Conservation (phyloP, 2,888 invertebrate genomes). For the Malthinus seriepunctatus region DNA sequence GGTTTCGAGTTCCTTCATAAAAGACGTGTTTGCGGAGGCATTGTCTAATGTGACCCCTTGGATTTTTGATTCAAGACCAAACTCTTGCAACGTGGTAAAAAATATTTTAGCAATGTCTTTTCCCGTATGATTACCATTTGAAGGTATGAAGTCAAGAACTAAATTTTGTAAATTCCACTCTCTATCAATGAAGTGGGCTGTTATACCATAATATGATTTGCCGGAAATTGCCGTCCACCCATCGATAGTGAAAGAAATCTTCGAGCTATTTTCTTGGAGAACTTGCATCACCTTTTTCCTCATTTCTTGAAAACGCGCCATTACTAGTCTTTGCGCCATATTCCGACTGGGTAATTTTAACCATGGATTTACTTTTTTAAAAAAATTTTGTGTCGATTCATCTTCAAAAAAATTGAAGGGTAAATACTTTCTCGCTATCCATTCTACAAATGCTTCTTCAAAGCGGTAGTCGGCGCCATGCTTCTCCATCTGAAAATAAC, state of each 20-base stretch:
- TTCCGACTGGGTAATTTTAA: background rate
- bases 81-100: background rate
- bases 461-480: no score
- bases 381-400: no score
- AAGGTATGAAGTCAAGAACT: constrained; percentile 9
- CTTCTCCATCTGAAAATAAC: no score
- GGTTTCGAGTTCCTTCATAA: constrained; percentile 6
- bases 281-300: constrained; percentile 12
- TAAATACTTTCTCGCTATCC: no score
- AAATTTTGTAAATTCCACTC: constrained; percentile 5
- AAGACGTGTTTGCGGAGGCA: background rate
- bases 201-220: constrained; percentile 14
- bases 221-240: constrained; percentile 19
- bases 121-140: constrained; percentile 5
- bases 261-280: constrained; percentile 20
- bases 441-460: no score
- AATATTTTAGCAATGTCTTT: constrained; percentile 8
- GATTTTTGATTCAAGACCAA: background rate
- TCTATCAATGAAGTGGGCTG: constrained; percentile 27
- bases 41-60: constrained; percentile 13
- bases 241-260: constrained; percentile 30
- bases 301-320: background rate
- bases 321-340: background rate
- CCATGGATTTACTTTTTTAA: background rate
- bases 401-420: no score